Evolutionary conservation across 2,797 vertebrate species (phyloP).

Genomic region (Champsocephalus gunnari): DNA sequence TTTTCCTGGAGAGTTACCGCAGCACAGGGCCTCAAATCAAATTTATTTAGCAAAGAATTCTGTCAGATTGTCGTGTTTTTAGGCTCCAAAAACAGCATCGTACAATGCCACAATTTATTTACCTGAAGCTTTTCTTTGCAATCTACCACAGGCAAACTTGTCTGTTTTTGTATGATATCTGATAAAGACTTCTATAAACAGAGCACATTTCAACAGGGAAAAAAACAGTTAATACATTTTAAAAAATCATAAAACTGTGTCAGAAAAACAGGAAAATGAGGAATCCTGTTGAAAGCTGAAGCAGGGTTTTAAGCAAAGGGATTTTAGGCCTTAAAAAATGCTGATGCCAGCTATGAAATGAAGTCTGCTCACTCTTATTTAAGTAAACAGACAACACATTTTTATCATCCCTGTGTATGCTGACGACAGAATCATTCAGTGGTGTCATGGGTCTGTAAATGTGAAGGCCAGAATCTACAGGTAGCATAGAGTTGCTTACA

Average conservation of each 20-base stretch:
- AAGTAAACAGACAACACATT: conserved; percentile 20
- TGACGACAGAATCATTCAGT: neutral
- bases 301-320: conserved; percentile 26
- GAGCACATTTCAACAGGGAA: conserved; percentile 22
- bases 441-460: conserved; percentile 15
- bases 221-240: conserved; percentile 24
- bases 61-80: neutral
- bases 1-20: conserved; percentile 31
- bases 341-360: conserved; percentile 44
- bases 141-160: neutral
- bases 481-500: neutral
- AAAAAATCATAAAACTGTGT: conserved; percentile 43
- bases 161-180: conserved; percentile 25
- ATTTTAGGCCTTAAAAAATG: conserved; percentile 53
- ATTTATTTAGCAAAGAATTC: neutral
- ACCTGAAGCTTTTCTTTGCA: conserved; percentile 24
- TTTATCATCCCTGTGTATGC: conserved; percentile 16
- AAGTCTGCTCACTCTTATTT: conserved; percentile 37
- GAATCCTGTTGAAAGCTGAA: conserved; percentile 37
- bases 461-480: conserved; percentile 32
- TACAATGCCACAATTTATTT: conserved; percentile 19
- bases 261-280: conserved; percentile 20
- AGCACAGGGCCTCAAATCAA: neutral
- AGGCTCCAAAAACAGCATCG: neutral
- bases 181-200: conserved; percentile 30